Evolutionary conservation across 2,113 vertebrate species (phyloP).

Genomic region (Oreotrochilus melanogaster): DNA sequence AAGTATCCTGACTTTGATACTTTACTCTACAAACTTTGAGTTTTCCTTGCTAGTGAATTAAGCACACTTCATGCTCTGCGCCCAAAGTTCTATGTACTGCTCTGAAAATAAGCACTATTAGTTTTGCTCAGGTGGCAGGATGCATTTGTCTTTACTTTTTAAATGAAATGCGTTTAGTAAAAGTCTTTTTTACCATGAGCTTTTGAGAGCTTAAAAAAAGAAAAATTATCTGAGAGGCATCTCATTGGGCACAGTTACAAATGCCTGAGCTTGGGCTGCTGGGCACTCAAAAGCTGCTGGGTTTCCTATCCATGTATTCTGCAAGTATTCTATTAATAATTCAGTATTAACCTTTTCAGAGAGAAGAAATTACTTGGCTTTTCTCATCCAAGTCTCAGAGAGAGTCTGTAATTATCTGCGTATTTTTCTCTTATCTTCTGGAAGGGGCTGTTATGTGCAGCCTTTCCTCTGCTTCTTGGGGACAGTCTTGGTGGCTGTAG

Average conservation of each 20-base stretch:
- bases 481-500: background rate
- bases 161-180: background rate
- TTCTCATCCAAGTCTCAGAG: background rate
- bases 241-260: fast-evolving
- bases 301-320: background rate
- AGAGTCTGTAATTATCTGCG: background rate
- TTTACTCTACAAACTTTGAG: background rate
- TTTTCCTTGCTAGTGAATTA: background rate
- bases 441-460: background rate
- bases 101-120: background rate
- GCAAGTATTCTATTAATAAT: background rate
- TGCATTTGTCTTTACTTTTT: background rate
- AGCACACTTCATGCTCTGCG: background rate
- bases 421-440: background rate
- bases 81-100: background rate
- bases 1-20: background rate
- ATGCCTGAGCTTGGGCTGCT: background rate
- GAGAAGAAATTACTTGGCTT: background rate
- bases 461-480: background rate
- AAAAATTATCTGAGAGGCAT: background rate
- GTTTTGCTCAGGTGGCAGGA: background rate
- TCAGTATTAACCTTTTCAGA: background rate
- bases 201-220: background rate
- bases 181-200: background rate
- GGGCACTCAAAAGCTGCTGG: background rate